Evolutionary conservation across 2,113 vertebrate species (phyloP).

Genomic region (Clinocottus analis): DNA sequence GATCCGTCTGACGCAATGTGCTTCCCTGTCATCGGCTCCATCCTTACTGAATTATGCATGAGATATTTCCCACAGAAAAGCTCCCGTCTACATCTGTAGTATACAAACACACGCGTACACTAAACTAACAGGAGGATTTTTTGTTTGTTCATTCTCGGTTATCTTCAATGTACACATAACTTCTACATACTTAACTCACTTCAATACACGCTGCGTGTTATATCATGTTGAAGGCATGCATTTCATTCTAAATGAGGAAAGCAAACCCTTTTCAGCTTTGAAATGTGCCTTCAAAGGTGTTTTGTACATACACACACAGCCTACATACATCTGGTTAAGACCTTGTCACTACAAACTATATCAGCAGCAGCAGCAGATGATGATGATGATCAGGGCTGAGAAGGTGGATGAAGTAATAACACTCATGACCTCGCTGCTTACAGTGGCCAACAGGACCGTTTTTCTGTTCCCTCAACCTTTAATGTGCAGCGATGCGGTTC

Average conservation of each 20-base stretch:
- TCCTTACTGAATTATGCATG: conserved; percentile 34
- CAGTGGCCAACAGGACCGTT: conserved; percentile 18
- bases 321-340: background rate
- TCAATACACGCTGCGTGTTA: background rate
- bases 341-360: conserved; percentile 1
- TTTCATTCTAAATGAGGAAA: conserved; percentile 4
- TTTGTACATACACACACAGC: background rate
- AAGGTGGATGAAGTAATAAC: conserved; percentile 30
- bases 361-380: conserved; percentile 19
- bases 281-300: background rate
- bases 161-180: conserved; percentile 12
- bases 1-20: conserved; percentile 8
- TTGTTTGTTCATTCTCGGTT: conserved; percentile 1
- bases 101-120: conserved; percentile 1
- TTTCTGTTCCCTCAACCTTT: conserved; percentile 60
- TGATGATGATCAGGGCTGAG: conserved; percentile 30
- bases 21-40: conserved; percentile 14
- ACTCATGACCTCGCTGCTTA: conserved; percentile 16
- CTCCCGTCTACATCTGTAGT: background rate
- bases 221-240: background rate
- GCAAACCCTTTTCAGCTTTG: background rate
- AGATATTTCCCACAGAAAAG: background rate
- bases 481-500: conserved; percentile 60
- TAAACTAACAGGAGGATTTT: background rate
- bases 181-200: background rate